Conservation (phyloP, 2,797 vertebrate genomes). For the Gymnodraco acuticeps region DNA sequence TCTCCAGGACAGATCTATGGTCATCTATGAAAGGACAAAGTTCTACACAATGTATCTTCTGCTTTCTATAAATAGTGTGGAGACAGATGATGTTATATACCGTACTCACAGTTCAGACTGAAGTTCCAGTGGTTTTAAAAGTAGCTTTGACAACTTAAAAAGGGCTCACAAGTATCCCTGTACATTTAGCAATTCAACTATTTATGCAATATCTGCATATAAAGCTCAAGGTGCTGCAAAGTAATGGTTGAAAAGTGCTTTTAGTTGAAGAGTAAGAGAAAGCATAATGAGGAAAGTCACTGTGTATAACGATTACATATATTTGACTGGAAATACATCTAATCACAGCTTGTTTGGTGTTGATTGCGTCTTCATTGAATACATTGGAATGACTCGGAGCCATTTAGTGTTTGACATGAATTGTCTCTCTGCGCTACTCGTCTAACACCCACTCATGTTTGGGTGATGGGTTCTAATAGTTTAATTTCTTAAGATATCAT, state of each 20-base stretch:
- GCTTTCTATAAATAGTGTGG: constrained; percentile 1
- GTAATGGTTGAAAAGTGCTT: not conserved
- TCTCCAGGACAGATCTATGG: not conserved
- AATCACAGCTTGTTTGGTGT: constrained; percentile 18
- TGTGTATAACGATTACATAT: constrained; percentile 1
- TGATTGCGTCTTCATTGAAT: constrained; percentile 13
- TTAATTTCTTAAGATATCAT: constrained; percentile 30
- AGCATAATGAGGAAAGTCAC: not conserved
- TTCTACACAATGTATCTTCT: not conserved
- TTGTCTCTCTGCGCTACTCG: constrained; percentile 30
- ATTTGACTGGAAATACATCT: constrained; percentile 13
- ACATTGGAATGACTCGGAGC: constrained; percentile 25
- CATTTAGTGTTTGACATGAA: constrained; percentile 22
- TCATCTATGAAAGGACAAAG: not conserved
- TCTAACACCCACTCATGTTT: constrained; percentile 34
- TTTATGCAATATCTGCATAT: not conserved
- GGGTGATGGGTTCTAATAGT: constrained; percentile 21
- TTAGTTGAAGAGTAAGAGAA: not conserved
- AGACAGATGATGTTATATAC: not conserved
- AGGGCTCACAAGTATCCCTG: not conserved
- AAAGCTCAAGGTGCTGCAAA: not conserved
- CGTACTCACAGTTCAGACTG: not conserved
- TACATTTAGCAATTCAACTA: not conserved
- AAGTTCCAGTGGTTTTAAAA: not conserved
- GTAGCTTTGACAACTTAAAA: not conserved